Evolutionary conservation across 2,797 vertebrate species (phyloP), one percentile per base, ranked within the genome.

Genomic region (Streptopelia turtur): DNA sequence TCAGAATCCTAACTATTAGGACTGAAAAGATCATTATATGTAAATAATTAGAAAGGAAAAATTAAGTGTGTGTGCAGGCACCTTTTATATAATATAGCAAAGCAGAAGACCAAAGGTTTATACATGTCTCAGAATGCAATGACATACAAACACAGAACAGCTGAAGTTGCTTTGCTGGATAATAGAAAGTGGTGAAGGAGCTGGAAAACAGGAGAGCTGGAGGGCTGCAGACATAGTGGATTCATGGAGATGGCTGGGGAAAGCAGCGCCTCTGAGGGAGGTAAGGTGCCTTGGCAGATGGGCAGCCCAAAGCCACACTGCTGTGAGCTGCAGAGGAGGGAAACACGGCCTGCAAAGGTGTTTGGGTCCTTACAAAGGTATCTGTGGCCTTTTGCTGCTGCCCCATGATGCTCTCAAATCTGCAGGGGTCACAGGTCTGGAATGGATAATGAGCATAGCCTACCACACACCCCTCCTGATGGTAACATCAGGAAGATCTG

Each of bases 401-500:
- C 13, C 16, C 10, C 1, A 14, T 25, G n/a, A 55, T 33, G 5
- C n/a, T 83, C 53, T 65, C 35, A 83, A 8, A 71, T 39, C 33
- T 33, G n/a, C 21, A 24, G 25, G 21, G 17, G 20, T 41, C 50
- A 61, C 15, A 71, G 43, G 30, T 66, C 49, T 45, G 21, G 23
- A 78, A 78, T 0, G 2, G 24, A 43, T 68, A 64, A 66, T 20
- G 6, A 72, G 24, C 16, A 31, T 8, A 0, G 0, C 13, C 30
- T 64, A 30, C 37, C 24, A 50, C 24, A 24, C 30, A 18, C 10
- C 9, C 8, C 11, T 72, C 45, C 64, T 27, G 43, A 35, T 11
- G 14, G 20, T 52, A 35, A 2, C 17, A 49, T n/a, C 14, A 31
- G 33, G 12, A 82, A 24, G 23, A 56, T 68, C 37, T 93, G 80